These are phyloP conservation scores for Magallana nippona DNA, from an alignment of 2,888 invertebrate genomes.

Conservation along the genomic window DNA sequence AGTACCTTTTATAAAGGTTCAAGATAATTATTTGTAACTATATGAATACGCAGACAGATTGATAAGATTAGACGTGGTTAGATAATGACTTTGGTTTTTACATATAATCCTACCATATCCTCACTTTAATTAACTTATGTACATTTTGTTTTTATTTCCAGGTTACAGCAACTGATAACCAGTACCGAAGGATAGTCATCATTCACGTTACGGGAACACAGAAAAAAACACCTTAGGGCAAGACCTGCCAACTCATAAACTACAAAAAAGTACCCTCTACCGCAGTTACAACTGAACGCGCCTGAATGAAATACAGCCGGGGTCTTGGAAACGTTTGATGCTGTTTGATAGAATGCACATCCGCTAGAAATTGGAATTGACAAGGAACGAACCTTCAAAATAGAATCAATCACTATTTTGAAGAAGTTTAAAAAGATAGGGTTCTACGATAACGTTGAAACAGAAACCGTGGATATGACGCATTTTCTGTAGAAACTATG, in stretches of 20 bases:
- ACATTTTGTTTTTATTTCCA: background rate
- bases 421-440: background rate
- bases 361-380: conserved; percentile 6
- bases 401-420: conserved; percentile 13
- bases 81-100: too few relatives aligned
- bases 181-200: background rate
- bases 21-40: too few relatives aligned
- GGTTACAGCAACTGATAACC: background rate
- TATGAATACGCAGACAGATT: too few relatives aligned
- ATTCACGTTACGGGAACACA: background rate
- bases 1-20: too few relatives aligned
- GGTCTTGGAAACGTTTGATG: conserved; percentile 13
- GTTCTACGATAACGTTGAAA: background rate
- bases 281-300: background rate
- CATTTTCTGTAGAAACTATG: background rate
- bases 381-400: conserved; percentile 12
- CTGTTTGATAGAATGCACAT: conserved; percentile 3
- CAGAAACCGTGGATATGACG: background rate
- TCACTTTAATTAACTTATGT: too few relatives aligned
- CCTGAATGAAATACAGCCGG: background rate
- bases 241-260: background rate
- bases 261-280: conserved; percentile 23
- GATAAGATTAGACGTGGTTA: too few relatives aligned
- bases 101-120: too few relatives aligned
- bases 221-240: background rate